Base-by-base conservation (phyloP, 2,888 invertebrate species). In the Himalopsyche kuldschensis region DNA sequence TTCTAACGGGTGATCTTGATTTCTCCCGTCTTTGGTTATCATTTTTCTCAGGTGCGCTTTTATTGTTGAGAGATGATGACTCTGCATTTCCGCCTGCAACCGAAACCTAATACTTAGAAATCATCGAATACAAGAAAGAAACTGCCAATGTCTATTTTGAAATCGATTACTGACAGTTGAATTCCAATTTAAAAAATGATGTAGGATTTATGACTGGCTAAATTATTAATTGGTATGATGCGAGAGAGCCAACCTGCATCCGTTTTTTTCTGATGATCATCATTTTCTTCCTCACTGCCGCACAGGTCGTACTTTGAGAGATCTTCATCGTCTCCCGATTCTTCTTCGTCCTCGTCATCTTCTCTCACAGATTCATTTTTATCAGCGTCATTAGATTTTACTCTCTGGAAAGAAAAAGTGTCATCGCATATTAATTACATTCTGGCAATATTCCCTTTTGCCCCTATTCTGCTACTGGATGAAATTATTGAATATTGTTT, bases 241-340 rank as follows among this genome's bases (percentile, higher is more conserved):
- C 11, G 20, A 55, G n/a, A 55, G 20, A 8, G 20, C 55, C 5
- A 55, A 55, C 55, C 55, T 20, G 55, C 20, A 55, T 55, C 55
- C 8, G 20, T 8, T 15, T 55, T 55, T 55, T 55, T 55, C 1
- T 55, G 55, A 20, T 55, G 55, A 20, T 55, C 75, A 24, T 48
- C 78, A 24, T 82, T 55, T 83, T 92, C 93, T 76, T 93, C 93
- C 84, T 94, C 94, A 86, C 93, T 93, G 84, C 95, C 95, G 94
- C 95, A 95, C 75, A 96, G 90, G 88, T 96, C 95, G 89, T 96
- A 96, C 89, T 96, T 96, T 31, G 95, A 95, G 78, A 96, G 91
- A 89, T 96, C 96, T 15, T 93, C 95, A 86, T 92, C 93, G 63
- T 91, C 91, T 47, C 88, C 88, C 2, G 85, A 86, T 75, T 86